These are phyloP conservation scores for Galerucella calmariensis DNA, from an alignment of 2,888 invertebrate species.

Conservation along the genomic window DNA sequence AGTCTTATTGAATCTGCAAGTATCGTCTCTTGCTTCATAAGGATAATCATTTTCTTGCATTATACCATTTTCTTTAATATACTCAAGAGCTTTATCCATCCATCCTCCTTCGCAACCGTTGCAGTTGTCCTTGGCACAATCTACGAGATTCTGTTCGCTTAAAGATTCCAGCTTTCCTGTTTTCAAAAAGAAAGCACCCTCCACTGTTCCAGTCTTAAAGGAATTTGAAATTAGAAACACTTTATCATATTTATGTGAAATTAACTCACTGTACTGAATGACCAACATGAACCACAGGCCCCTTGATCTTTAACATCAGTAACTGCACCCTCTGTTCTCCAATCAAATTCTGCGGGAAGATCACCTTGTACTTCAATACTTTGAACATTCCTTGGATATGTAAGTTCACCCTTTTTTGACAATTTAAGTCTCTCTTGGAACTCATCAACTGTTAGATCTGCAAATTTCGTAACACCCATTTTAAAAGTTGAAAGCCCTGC, in stretches of 20 bases:
- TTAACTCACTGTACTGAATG: constrained; percentile 82
- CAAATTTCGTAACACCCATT: constrained; percentile 30
- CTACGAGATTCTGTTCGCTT: constrained; percentile 91
- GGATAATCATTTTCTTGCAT: constrained; percentile 90
- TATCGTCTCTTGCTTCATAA: constrained; percentile 80
- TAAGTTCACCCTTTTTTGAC: background rate
- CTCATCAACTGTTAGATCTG: constrained; percentile 31
- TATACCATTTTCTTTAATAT: constrained; percentile 82
- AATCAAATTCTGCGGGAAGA: constrained; percentile 71
- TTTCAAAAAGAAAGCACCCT: constrained; percentile 81
- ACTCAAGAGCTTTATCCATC: constrained; percentile 85
- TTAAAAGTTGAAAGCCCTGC: constrained; percentile 2
- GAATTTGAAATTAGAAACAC: too few species aligned
- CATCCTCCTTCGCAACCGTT: constrained; percentile 89
- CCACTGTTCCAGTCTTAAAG: too few species aligned
- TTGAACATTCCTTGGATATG: background rate
- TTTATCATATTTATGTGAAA: too few species aligned
- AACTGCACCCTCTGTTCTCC: constrained; percentile 86
- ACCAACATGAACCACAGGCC: constrained; percentile 91
- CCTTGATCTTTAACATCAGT: constrained; percentile 91
- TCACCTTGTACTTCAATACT: background rate
- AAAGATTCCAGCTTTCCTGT: constrained; percentile 80
- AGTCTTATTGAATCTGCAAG: constrained; percentile 75
- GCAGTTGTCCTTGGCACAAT: constrained; percentile 85
- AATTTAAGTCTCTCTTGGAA: constrained; percentile 1